Evolutionary conservation across 1,140 invertebrate genomes (phyloP), one percentile per base, ranked within the genome.

Genomic region (Ceratina calcarata): DNA sequence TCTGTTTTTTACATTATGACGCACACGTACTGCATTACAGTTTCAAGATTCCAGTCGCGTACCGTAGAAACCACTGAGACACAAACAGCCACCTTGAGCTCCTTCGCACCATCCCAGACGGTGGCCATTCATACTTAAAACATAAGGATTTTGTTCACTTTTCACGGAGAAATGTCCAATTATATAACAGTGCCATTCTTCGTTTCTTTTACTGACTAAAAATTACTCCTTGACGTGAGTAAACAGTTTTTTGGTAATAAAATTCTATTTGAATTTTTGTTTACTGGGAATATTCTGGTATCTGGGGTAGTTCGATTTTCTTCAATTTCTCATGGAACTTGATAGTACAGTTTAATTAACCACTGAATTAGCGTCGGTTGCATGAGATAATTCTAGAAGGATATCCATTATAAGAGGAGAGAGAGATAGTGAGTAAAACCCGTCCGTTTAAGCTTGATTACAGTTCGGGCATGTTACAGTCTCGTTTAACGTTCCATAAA

Each of bases 371-470:
- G 24, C 2, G 53, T 32, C 1, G 51, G 1, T 24, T 57, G 24
- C 12, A 10, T 60, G 58, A 15, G 18, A 45, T 69, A 69, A 69
- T 55, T 55, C 55, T 55, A 16, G 12, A 37, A 57, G 6, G 4
- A 69, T 24, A 49, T 61, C n/a, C n/a, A 37, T 60, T 58, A 61
- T 58, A 60, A 72, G 57, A 72, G 37, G 37, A 32, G 37, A 45
- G 37, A 45, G 37, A 45, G 37, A 45, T 32, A 45, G 37, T 45
- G 57, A 37, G 10, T 16, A 32, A 72, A 58, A 49, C 7, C 32
- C 55, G 60, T 1, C 20, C 32, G 37, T 72, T 72, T 49, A 61
- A 72, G 20, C 69, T 49, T 72, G 57, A 72, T 72, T 49, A 61
- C 57, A 72, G 8, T 69, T 24, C 51, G n/a, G 67, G 51, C 27